A percentile compares a stretch with the other conserved stretches of the same genome.
Evolutionary conservation across 1,140 invertebrate genomes (phyloP).

Genomic region (Lasioglossum baleicum): DNA sequence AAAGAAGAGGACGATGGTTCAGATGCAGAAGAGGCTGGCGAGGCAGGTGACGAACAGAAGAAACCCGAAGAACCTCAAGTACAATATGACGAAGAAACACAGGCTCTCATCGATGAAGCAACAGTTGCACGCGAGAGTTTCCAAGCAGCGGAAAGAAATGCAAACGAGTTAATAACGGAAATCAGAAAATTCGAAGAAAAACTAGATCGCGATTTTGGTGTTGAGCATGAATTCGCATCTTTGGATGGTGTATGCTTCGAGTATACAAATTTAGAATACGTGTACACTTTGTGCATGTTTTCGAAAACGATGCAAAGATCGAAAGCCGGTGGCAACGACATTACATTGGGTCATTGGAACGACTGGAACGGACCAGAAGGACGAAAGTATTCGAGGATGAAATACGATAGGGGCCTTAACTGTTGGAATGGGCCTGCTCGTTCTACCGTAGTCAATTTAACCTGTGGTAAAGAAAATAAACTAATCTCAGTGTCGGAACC

Average conservation of each 20-base stretch:
- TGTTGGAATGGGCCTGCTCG: constrained; percentile 99
- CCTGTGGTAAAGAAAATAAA: constrained; percentile 92
- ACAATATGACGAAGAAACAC: constrained; percentile 94
- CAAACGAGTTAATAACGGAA: constrained; percentile 90
- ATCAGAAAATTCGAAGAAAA: constrained; percentile 89
- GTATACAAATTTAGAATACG: constrained; percentile 95
- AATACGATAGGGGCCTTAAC: constrained; percentile 91
- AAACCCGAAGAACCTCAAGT: constrained; percentile 76
- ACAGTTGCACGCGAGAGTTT: constrained; percentile 88
- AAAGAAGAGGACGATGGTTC: constrained; percentile 69
- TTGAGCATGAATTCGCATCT: constrained; percentile 92
- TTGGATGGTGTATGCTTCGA: constrained; percentile 96
- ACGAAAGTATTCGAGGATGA: constrained; percentile 91
- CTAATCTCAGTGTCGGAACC: constrained; percentile 93
- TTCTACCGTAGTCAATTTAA: constrained; percentile 88
- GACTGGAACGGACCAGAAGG: constrained; percentile 89
- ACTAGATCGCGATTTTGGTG: constrained; percentile 93
- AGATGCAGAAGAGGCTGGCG: constrained; percentile 66
- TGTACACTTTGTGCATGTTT: constrained; percentile 96
- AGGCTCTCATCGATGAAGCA: constrained; percentile 90
- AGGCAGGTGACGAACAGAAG: constrained; percentile 70
- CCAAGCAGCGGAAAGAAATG: constrained; percentile 88
- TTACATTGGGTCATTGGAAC: constrained; percentile 92
- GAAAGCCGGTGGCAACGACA: constrained; percentile 91
- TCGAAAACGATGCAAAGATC: constrained; percentile 92